These are phyloP conservation scores for Desoria tigrina DNA, from an alignment of 2,888 invertebrate species.

Conservation along the genomic window DNA sequence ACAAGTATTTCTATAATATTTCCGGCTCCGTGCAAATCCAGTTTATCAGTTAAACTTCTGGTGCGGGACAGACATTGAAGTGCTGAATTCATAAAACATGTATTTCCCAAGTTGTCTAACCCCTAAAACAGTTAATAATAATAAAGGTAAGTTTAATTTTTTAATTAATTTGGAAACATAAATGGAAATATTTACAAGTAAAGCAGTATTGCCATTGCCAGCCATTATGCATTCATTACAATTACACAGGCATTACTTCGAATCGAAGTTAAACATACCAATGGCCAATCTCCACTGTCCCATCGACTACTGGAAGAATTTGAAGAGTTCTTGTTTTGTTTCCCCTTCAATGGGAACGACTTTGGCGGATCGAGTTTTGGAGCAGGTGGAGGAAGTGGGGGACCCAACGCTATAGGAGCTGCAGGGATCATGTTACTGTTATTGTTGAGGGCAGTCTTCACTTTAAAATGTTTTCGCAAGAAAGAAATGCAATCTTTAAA, in stretches of 20 bases:
- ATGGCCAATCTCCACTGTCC: slow-evolving; percentile 38
- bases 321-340: slow-evolving; percentile 26
- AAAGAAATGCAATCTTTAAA: slow-evolving; percentile 23
- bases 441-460: slow-evolving; percentile 22
- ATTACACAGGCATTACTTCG: background rate
- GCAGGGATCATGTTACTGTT: slow-evolving; percentile 5
- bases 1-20: slow-evolving; percentile 44
- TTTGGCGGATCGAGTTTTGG: slow-evolving; percentile 31
- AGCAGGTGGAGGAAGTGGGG: slow-evolving; percentile 45
- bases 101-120: slow-evolving; percentile 87
- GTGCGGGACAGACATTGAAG: slow-evolving; percentile 89
- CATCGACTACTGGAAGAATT: slow-evolving; percentile 19
- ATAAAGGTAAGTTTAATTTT: background rate
- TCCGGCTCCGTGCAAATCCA: slow-evolving; percentile 49
- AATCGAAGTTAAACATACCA: slow-evolving; percentile 31
- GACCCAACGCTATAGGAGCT: slow-evolving; percentile 40
- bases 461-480: background rate
- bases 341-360: background rate
- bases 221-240: too few species aligned
- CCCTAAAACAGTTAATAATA: slow-evolving; percentile 60
- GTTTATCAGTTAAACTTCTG: slow-evolving; percentile 40
- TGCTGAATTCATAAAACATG: slow-evolving; percentile 96
- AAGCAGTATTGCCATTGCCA: too few species aligned
- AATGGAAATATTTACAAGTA: background rate
- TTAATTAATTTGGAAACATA: slow-evolving; percentile 1